A percentile compares a stretch with the other conserved stretches of the same genome.
Conservation (phyloP, 2,113 vertebrate genomes). For the Telmatochromis bifrenatus region DNA sequence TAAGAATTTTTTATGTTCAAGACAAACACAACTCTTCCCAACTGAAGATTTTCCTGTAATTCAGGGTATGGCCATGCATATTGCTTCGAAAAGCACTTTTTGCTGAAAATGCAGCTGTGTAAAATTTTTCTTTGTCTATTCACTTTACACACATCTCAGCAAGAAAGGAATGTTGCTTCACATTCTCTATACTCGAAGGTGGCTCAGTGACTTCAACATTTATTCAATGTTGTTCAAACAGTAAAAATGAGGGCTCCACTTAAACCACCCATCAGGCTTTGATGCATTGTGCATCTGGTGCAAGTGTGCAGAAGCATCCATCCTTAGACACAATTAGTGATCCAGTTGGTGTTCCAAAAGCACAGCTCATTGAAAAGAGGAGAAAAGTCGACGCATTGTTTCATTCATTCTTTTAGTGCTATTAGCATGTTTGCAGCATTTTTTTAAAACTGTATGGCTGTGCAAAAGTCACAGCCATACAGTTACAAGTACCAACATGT, state of each 20-base stretch:
- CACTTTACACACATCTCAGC: neutral
- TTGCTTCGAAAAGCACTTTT: neutral
- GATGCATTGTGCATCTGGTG: neutral
- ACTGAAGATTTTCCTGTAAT: neutral
- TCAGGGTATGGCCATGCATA: neutral
- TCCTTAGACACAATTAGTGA: neutral
- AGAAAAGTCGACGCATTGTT: neutral
- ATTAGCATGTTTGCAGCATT: neutral
- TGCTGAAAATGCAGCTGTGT: neutral
- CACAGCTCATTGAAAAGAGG: neutral
- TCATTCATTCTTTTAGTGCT: neutral
- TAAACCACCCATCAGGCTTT: neutral
- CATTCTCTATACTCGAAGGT: neutral
- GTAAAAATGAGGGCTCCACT: neutral
- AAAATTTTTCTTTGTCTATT: neutral
- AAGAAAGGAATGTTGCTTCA: neutral
- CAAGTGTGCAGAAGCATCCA: neutral
- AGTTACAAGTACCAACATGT: neutral
- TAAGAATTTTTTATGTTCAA: neutral
- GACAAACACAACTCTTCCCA: neutral
- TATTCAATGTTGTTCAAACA: neutral
- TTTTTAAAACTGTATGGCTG: no score
- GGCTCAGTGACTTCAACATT: neutral
- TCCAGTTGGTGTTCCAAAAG: neutral
- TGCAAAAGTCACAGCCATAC: neutral